These are phyloP conservation scores for Trachythela sp. DNA, from an alignment of 64 coral and sea anemone species.

Conservation along the genomic window DNA sequence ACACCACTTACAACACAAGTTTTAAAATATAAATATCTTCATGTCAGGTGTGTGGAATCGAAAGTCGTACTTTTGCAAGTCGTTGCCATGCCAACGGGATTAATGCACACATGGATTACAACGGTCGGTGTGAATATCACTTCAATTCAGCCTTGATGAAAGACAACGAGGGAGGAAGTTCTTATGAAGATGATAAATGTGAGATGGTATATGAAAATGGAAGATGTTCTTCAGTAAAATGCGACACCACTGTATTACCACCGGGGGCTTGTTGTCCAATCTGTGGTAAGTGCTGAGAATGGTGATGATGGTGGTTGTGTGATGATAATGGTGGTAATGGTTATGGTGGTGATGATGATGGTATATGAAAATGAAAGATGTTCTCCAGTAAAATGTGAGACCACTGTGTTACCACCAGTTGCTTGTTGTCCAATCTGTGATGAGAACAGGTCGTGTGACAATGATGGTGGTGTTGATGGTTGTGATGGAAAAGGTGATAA, in stretches of 20 bases:
- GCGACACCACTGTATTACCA: background rate
- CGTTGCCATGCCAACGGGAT: background rate
- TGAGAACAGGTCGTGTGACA: too few species aligned
- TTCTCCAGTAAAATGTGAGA: background rate
- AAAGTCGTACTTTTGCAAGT: background rate
- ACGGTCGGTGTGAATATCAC: background rate
- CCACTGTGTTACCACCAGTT: background rate
- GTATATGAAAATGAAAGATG: constrained; percentile 13
- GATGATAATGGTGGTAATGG: background rate
- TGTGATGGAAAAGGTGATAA: too few species aligned
- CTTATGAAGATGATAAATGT: background rate
- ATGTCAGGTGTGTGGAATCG: background rate
- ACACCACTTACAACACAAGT: too few species aligned
- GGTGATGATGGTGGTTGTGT: background rate
- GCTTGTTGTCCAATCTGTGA: background rate
- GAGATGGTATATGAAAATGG: constrained; percentile 10
- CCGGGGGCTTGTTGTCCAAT: background rate
- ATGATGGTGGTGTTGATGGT: too few species aligned
- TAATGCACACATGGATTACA: background rate
- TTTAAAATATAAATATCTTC: too few species aligned
- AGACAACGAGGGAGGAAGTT: background rate
- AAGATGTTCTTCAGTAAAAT: background rate
- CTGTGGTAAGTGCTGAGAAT: background rate
- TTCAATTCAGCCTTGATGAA: background rate
- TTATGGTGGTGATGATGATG: background rate